These are phyloP conservation scores for Telenomus remus DNA, from an alignment of 1,140 invertebrate genomes.

Conservation along the genomic window DNA sequence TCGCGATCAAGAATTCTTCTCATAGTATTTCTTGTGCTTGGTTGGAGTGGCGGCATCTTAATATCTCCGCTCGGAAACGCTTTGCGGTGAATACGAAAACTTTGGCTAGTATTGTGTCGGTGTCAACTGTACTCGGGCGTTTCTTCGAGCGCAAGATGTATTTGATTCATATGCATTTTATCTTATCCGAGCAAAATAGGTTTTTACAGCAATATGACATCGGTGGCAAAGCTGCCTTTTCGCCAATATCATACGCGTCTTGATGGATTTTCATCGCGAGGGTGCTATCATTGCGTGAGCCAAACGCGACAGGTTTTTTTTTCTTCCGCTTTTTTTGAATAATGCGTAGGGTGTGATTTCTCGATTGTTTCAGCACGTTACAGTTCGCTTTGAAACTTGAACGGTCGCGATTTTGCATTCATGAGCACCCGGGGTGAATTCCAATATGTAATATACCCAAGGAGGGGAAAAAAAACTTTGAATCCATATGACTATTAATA, in stretches of 20 bases:
- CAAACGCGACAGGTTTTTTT: conserved; percentile 24
- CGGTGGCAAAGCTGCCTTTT: conserved; percentile 38
- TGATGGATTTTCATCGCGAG: conserved; percentile 50
- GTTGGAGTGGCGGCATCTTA: conserved; percentile 47
- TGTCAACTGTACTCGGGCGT: conserved; percentile 35
- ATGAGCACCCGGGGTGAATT: conserved; percentile 30
- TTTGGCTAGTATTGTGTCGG: conserved; percentile 47
- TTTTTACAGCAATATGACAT: conserved; percentile 46
- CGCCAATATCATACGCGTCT: conserved; percentile 45
- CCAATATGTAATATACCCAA: conserved; percentile 25
- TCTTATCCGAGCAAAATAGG: conserved; percentile 48
- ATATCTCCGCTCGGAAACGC: conserved; percentile 50
- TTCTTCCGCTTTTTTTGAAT: conserved; percentile 30
- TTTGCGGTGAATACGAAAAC: conserved; percentile 58
- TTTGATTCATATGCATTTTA: conserved; percentile 54
- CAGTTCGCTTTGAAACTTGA: conserved; percentile 39
- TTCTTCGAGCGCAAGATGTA: conserved; percentile 47
- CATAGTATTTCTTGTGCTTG: conserved; percentile 39
- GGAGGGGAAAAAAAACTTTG: conserved; percentile 31
- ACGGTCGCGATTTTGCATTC: conserved; percentile 39
- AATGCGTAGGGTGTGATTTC: conserved; percentile 45
- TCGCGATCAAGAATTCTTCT: conserved; percentile 42
- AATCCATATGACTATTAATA: conserved; percentile 37
- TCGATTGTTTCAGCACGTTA: conserved; percentile 44
- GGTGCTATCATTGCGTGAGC: conserved; percentile 21